Percentiles rank a stretch among this genome's conserved stretches.
Evolutionary conservation across 2,797 vertebrate genomes (phyloP).

Genomic region (Pseudochirops cupreus): DNA sequence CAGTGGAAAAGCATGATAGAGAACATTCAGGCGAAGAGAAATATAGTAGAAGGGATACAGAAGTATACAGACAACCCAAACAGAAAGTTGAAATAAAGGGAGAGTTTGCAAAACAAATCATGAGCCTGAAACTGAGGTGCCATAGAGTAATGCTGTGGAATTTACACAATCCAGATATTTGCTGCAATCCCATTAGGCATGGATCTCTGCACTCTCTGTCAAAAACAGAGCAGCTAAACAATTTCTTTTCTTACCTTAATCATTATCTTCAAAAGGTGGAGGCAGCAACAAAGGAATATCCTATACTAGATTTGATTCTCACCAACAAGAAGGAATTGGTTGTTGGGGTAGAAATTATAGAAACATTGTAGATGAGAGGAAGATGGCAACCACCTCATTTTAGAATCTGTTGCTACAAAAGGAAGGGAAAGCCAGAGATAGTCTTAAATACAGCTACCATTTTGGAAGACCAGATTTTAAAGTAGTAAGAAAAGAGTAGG

Average conservation of each 20-base stretch:
- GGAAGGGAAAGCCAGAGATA: background rate
- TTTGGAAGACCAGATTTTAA: background rate
- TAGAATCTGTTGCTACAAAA: background rate
- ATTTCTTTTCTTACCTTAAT: background rate
- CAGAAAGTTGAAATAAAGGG: background rate
- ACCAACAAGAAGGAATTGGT: background rate
- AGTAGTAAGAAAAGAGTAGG: background rate
- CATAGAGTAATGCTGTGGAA: background rate
- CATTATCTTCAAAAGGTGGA: background rate
- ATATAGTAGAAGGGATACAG: background rate
- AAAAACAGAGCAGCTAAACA: background rate
- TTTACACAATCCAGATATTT: background rate
- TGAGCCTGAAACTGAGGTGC: background rate
- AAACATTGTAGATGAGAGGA: background rate
- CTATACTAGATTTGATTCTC: background rate
- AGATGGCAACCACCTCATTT: background rate
- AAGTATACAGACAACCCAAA: background rate
- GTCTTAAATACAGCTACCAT: background rate
- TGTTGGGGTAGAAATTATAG: background rate
- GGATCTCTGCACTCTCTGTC: background rate
- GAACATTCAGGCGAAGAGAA: too few relatives aligned
- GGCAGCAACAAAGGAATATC: background rate
- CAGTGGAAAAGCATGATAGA: too few relatives aligned
- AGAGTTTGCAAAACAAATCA: background rate
- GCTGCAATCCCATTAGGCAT: background rate